phyloP scores from a whole-genome alignment of 2,113 vertebrate genomes.

The Xenus cinereus region DNA sequence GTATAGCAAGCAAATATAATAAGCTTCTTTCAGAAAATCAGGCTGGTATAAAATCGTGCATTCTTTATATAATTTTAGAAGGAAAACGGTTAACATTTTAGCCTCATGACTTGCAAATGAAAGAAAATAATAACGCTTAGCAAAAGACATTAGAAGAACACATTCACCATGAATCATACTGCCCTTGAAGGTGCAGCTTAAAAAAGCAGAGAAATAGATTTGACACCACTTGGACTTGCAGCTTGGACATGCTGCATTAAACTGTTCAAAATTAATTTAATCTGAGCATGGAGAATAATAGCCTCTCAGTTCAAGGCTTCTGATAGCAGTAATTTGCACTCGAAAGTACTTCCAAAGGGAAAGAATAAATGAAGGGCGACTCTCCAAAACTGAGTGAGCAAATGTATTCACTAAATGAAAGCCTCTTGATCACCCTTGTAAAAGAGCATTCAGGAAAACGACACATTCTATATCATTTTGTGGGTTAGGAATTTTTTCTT shows the following conservation, averaged over 20 bases:
- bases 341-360: constrained; percentile 82
- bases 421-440: constrained; percentile 67
- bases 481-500: constrained; percentile 41
- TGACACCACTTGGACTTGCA: constrained; percentile 83
- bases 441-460: constrained; percentile 69
- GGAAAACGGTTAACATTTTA: constrained; percentile 74
- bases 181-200: constrained; percentile 83
- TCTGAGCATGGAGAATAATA: constrained; percentile 86
- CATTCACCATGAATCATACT: constrained; percentile 78
- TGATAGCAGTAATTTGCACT: constrained; percentile 85
- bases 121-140: constrained; percentile 79
- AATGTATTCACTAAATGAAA: constrained; percentile 76
- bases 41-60: constrained; percentile 22
- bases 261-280: constrained; percentile 89
- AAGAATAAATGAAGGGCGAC: constrained; percentile 84
- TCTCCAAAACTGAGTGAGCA: constrained; percentile 79
- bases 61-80: constrained; percentile 67
- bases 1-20: constrained; percentile 55
- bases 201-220: constrained; percentile 86
- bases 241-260: constrained; percentile 84
- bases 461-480: constrained; percentile 59
- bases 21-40: constrained; percentile 43
- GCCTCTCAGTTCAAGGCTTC: constrained; percentile 83
- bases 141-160: constrained; percentile 78
- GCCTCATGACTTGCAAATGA: constrained; percentile 79